Evolutionary conservation across 2,888 invertebrate genomes (phyloP), one percentile per base, ranked within the genome.

Genomic region (Diaperis boleti): DNA sequence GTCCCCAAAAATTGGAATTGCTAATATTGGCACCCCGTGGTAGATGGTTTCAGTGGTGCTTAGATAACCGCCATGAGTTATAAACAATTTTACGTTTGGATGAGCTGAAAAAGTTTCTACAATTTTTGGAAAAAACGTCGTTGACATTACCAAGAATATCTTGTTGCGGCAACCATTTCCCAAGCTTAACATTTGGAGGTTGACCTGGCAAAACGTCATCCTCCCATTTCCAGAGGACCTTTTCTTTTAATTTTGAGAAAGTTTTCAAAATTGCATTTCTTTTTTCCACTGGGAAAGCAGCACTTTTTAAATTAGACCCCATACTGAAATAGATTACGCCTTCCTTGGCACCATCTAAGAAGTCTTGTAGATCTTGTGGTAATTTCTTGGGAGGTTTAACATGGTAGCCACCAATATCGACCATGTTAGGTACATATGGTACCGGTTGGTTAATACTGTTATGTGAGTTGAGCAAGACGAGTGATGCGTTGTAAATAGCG

Each of bases 161-260:
- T 37, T 68, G 67, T 59, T 72, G 72, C 39, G 72, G 70, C 10
- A 70, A 47, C 71, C 72, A 72, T 14, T 60, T 69, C 4, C 39
- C 13, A 1, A 63, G 1, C 44, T 61, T 69, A 10, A 62, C 49
- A 33, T 62, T 62, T 13, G 14, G 5, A 3, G 61, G 55, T 66
- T 78, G 68, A 10, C 70, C 69, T n/a, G 73, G 72, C 11, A 76
- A 61, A 17, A 60, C 59, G 15, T 85, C 83, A 0, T 85, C 84
- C 69, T 89, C 88, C 87, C 88, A 90, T 80, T 90, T 90, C 89
- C 89, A 89, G 15, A 91, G 72, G 0, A 91, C 85, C 4, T 84
- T 86, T 65, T 89, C 87, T 64, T 88, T 87, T 0, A 89, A 71
- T 63, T 82, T 83, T 0, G 84, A 80, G 54, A 91, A 86, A 1